These are phyloP conservation scores for Protonibea diacanthus DNA, from an alignment of 2,797 vertebrate species.

Conservation along the genomic window DNA sequence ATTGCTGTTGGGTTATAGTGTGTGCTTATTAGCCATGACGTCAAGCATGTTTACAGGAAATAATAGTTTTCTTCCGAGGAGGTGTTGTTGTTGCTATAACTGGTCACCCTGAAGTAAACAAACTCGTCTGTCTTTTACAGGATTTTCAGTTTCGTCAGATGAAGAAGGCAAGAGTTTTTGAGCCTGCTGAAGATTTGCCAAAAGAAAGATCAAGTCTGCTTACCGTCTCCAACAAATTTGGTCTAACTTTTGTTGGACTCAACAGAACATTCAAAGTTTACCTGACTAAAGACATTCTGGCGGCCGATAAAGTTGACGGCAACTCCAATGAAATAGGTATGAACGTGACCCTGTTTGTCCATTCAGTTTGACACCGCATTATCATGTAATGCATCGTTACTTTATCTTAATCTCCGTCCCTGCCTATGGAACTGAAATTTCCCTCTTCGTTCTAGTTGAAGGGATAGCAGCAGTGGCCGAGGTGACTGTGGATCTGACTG, in stretches of 20 bases:
- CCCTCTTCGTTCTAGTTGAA: constrained; percentile 71
- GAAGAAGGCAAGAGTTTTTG: constrained; percentile 93
- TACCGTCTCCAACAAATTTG: constrained; percentile 91
- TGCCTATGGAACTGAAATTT: not conserved
- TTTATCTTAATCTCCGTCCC: not conserved
- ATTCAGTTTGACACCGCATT: not conserved
- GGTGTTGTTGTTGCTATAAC: not conserved
- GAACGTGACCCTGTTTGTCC: not conserved
- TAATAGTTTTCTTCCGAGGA: not conserved
- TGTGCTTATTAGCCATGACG: not conserved
- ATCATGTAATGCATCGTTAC: not conserved
- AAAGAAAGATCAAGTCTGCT: constrained; percentile 93
- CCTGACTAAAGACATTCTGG: constrained; percentile 87
- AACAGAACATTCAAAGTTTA: constrained; percentile 89
- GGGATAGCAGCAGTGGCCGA: constrained; percentile 75
- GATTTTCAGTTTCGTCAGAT: constrained; percentile 97
- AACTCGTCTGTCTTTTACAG: constrained; percentile 74
- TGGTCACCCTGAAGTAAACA: not conserved
- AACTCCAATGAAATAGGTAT: constrained; percentile 91
- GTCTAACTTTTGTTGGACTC: constrained; percentile 90
- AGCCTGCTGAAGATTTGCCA: constrained; percentile 87
- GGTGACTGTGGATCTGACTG: constrained; percentile 84
- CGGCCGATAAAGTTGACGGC: constrained; percentile 88
- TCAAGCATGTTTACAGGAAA: not conserved
- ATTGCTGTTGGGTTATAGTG: not conserved